Evolutionary conservation across 2,888 invertebrate species (phyloP).

Genomic region (Serrognathus titanus): DNA sequence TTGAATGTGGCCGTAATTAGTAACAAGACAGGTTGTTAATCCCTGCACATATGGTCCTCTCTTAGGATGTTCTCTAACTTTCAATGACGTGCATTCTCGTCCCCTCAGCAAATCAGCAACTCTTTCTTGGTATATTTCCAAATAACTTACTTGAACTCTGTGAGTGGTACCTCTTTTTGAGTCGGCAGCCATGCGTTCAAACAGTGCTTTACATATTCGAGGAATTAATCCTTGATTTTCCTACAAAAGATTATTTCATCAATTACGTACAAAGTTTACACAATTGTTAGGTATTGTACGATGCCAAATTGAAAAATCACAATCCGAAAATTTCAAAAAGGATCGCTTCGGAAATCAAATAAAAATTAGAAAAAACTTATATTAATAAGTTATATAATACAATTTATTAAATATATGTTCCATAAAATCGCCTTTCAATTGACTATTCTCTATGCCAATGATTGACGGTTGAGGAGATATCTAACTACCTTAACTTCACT

Average conservation of each 20-base stretch:
- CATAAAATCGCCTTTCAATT: too few species aligned
- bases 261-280: too few species aligned
- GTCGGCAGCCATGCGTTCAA: conserved; percentile 76
- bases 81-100: conserved; percentile 50
- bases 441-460: too few species aligned
- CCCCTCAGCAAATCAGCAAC: conserved; percentile 67
- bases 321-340: too few species aligned
- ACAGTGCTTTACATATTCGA: conserved; percentile 78
- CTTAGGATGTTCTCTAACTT: conserved; percentile 72
- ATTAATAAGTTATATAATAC: too few species aligned
- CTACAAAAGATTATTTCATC: conserved; percentile 43
- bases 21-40: conserved; percentile 78
- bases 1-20: conserved; percentile 83
- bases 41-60: conserved; percentile 82
- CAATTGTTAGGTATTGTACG: too few species aligned
- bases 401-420: too few species aligned
- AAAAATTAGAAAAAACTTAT: too few species aligned
- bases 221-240: conserved; percentile 81
- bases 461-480: too few species aligned
- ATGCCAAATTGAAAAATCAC: not conserved
- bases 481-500: too few species aligned
- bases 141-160: conserved; percentile 74
- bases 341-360: too few species aligned
- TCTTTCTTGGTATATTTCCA: conserved; percentile 62
- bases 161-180: conserved; percentile 80